phyloP scores from a whole-genome alignment of 2,113 vertebrate genomes.

The Mirounga angustirostris region DNA sequence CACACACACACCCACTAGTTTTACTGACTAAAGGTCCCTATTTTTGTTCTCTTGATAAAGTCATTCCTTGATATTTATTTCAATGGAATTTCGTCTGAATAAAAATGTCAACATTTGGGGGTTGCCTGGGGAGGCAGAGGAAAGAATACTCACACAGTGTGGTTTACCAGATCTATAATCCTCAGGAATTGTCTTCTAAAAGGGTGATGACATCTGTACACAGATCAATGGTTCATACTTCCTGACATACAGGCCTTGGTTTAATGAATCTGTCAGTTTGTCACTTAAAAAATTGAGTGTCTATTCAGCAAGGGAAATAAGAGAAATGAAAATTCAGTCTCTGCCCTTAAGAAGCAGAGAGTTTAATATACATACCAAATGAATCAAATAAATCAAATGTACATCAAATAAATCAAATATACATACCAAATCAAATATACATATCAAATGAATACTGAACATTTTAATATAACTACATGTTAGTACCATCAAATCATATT shows the following conservation, averaged over 20 bases:
- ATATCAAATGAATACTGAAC: not conserved
- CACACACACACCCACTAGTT: not conserved
- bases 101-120: not conserved
- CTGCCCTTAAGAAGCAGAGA: not conserved
- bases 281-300: not conserved
- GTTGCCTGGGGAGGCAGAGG: not conserved
- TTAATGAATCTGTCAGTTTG: not conserved
- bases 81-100: not conserved
- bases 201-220: not conserved
- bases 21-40: not conserved
- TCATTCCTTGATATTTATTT: constrained; percentile 10
- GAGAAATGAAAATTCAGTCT: not conserved
- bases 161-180: not conserved
- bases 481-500: not conserved
- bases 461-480: not conserved
- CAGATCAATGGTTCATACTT: not conserved
- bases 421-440: not conserved
- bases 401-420: not conserved
- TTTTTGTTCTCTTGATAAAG: not conserved
- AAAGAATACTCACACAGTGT: not conserved
- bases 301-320: not conserved
- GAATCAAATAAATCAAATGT: not conserved
- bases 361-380: not conserved
- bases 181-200: not conserved
- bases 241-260: not conserved